Percentiles rank a stretch among this genome's conserved stretches.
These are phyloP conservation scores for Malurus leucopterus DNA, from an alignment of 2,797 vertebrate genomes.

Conservation along the genomic window DNA sequence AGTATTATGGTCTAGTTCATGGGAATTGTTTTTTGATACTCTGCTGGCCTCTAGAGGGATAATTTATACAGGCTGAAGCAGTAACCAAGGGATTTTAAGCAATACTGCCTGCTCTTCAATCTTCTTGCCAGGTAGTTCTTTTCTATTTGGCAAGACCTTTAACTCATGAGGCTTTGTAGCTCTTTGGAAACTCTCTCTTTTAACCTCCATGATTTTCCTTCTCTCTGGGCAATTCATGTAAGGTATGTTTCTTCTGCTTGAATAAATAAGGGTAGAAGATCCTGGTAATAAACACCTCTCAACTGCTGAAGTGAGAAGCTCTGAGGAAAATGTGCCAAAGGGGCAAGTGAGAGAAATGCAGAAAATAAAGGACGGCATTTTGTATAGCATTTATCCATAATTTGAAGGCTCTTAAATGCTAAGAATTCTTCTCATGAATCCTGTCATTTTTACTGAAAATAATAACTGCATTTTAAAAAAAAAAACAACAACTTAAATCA, in stretches of 20 bases:
- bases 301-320: neutral
- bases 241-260: neutral
- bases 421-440: neutral
- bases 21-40: conserved; percentile 51
- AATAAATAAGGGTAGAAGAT: neutral
- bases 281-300: neutral
- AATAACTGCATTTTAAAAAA: neutral
- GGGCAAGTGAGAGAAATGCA: neutral
- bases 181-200: neutral
- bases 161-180: neutral
- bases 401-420: neutral
- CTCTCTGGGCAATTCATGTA: neutral
- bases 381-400: neutral
- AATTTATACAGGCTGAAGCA: neutral
- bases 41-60: conserved; percentile 72
- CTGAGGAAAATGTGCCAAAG: neutral
- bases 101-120: neutral
- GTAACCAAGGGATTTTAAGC: neutral
- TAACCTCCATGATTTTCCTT: neutral
- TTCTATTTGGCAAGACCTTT: neutral
- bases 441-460: neutral
- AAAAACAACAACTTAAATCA: neutral
- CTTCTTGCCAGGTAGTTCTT: neutral
- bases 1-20: neutral
- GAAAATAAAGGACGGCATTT: neutral